phyloP scores from a whole-genome alignment of 2,113 vertebrate genomes.

The Carassius auratus region DNA sequence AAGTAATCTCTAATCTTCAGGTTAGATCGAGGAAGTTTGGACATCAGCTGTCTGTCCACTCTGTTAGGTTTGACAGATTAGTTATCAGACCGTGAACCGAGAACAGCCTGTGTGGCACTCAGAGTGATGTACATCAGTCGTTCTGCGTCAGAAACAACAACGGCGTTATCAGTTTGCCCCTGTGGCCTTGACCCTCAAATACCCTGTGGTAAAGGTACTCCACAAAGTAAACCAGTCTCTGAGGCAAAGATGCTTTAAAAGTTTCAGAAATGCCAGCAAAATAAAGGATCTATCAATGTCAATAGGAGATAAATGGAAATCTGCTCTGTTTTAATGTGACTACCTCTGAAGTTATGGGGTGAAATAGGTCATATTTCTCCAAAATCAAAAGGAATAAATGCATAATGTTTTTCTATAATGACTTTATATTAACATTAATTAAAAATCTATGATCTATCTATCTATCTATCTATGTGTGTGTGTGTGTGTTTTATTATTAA shows the following conservation, averaged over 20 bases:
- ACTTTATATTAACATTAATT: no score
- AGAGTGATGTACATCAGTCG: constrained; percentile 9
- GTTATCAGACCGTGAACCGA: constrained; percentile 53
- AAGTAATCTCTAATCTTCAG: background rate
- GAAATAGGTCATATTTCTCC: no score
- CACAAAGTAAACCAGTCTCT: background rate
- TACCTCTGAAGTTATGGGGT: no score
- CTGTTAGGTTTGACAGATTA: constrained; percentile 52
- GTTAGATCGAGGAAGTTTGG: background rate
- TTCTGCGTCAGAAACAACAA: constrained; percentile 20
- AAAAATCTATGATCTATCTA: no score
- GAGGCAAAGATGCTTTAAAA: constrained; percentile 6
- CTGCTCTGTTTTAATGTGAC: background rate
- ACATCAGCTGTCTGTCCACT: background rate
- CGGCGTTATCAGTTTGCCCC: background rate
- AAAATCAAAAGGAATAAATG: no score
- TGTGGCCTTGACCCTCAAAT: constrained; percentile 2
- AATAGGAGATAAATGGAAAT: constrained; percentile 4
- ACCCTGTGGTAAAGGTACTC: background rate
- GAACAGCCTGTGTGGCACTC: constrained; percentile 29
- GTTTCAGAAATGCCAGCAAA: constrained; percentile 15
- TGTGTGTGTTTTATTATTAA: no score
- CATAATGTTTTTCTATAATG: no score
- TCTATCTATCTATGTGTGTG: no score
- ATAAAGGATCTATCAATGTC: constrained; percentile 22